Percentiles rank a stretch among this genome's conserved stretches.
Conservation (phyloP, 2,797 vertebrate genomes). For the Halcyon smyrnensis region DNA sequence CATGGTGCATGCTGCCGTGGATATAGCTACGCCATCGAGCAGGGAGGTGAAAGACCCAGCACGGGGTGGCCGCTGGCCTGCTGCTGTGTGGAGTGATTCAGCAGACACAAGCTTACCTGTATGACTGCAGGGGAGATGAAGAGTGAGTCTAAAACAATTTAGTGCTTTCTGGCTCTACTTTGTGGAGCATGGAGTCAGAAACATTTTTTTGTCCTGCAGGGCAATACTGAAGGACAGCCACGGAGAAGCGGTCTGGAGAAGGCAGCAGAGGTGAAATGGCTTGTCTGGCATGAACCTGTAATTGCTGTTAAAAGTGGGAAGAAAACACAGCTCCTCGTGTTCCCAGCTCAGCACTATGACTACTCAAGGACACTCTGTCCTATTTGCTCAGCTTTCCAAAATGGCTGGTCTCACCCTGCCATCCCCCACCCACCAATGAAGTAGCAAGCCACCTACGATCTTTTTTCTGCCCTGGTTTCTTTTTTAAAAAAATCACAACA, state of each 20-base stretch:
- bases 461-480: slow-evolving; percentile 57
- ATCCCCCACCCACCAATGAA: background rate
- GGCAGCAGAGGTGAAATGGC: background rate
- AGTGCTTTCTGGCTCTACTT: background rate
- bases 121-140: background rate
- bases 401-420: background rate
- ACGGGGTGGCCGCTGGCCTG: rapidly evolving
- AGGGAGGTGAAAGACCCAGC: background rate
- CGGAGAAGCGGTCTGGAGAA: background rate
- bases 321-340: background rate
- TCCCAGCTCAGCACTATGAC: background rate
- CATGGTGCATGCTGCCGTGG: rapidly evolving
- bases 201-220: background rate
- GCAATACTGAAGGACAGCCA: background rate
- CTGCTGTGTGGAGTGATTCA: rapidly evolving
- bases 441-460: slow-evolving; percentile 37
- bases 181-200: background rate
- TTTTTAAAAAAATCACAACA: slow-evolving; percentile 8
- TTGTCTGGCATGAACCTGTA: background rate
- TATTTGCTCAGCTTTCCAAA: slow-evolving; percentile 18
- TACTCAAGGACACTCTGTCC: background rate
- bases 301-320: background rate
- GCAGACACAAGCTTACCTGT: background rate
- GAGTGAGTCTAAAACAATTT: background rate
- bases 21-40: rapidly evolving